Conservation (phyloP, 2,888 invertebrate species). For the Suillia variegata region DNA sequence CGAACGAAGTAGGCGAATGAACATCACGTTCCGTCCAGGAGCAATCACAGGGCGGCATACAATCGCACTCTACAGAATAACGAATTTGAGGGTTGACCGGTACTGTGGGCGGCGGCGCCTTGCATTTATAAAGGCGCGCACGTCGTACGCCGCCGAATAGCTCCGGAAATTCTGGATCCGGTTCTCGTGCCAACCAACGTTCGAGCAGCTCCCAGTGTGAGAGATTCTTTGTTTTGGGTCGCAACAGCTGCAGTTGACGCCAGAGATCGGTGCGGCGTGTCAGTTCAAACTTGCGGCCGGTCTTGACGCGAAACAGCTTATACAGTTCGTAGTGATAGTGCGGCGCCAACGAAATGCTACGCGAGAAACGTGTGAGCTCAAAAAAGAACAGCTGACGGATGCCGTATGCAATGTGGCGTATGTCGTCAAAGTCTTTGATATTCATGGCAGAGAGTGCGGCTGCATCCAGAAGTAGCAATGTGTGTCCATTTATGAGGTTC, state of each 20-base stretch:
- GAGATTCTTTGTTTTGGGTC: conserved; percentile 57
- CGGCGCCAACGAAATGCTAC: conserved; percentile 34
- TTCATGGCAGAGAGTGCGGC: conserved; percentile 62
- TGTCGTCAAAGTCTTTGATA: conserved; percentile 62
- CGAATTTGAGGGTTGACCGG: not conserved
- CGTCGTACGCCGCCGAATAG: conserved; percentile 25
- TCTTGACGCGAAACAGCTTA: conserved; percentile 63
- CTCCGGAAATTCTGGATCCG: conserved; percentile 25
- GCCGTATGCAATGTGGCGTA: conserved; percentile 52
- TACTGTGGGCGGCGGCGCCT: not conserved
- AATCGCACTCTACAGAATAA: not conserved
- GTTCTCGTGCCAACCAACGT: conserved; percentile 37
- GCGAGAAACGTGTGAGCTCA: conserved; percentile 56
- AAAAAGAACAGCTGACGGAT: conserved; percentile 61
- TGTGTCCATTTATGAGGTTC: conserved; percentile 62
- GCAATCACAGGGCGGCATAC: conserved; percentile 41
- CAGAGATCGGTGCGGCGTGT: conserved; percentile 63
- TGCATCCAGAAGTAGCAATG: conserved; percentile 63
- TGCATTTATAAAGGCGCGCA: conserved; percentile 25
- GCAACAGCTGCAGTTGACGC: conserved; percentile 64
- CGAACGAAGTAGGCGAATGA: conserved; percentile 33
- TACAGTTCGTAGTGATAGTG: conserved; percentile 63
- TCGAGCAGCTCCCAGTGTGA: conserved; percentile 65
- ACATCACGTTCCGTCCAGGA: conserved; percentile 31
- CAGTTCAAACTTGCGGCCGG: conserved; percentile 63